Conservation (phyloP, 2,888 invertebrate genomes). For the Dicyrtoma fusca region DNA sequence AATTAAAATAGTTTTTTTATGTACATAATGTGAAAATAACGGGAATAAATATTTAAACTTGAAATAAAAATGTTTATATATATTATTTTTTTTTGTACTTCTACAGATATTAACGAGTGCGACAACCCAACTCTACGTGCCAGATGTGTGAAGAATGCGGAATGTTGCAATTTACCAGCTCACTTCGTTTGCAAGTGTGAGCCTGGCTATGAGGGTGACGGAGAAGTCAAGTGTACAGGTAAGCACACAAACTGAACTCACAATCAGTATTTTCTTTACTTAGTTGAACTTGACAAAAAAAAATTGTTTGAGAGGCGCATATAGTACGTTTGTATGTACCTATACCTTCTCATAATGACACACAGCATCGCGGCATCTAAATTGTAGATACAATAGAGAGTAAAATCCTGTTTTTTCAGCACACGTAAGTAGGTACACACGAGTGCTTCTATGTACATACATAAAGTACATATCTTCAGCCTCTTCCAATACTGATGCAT, state of each 20-base stretch:
- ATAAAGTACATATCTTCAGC: no score
- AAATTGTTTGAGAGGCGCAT: no score
- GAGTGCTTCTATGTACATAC: no score
- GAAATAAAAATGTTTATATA: not conserved
- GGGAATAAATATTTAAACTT: conserved; percentile 5
- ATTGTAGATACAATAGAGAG: no score
- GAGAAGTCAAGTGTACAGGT: conserved; percentile 84
- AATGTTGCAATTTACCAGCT: conserved; percentile 92
- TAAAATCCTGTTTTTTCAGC: no score
- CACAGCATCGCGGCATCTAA: no score
- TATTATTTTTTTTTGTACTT: not conserved
- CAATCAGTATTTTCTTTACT: not conserved
- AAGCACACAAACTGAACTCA: conserved; percentile 56
- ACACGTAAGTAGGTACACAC: no score
- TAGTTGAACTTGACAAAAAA: conserved; percentile 22
- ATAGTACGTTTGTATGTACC: no score
- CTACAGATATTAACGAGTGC: conserved; percentile 89
- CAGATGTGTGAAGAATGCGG: conserved; percentile 86
- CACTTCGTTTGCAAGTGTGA: conserved; percentile 94
- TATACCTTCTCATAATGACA: no score
- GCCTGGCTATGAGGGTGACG: conserved; percentile 87
- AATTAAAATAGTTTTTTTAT: no score
- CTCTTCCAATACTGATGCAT: no score
- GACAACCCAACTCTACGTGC: conserved; percentile 80
- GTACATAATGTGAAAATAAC: not conserved